Percentiles rank a stretch among this genome's conserved stretches.
phyloP scores from a whole-genome alignment of 2,113 vertebrate species.

The Carollia perspicillata region DNA sequence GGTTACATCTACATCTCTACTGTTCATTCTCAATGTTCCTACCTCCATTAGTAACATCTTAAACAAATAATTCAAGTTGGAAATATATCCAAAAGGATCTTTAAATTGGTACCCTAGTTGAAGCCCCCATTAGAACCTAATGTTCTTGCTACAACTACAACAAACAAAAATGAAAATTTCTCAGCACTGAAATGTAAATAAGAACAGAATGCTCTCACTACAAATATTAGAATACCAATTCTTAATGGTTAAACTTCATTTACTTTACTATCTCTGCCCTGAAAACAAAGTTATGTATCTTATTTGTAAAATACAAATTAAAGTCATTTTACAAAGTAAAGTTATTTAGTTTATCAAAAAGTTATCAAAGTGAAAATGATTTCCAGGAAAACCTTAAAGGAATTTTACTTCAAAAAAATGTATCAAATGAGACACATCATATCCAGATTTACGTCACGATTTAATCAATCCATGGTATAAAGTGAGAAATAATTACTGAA shows the following conservation, averaged over 20 bases:
- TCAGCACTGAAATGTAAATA: constrained; percentile 2
- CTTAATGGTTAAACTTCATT: not conserved
- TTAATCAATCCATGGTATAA: not conserved
- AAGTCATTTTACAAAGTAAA: no score
- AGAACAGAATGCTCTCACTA: not conserved
- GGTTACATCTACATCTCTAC: not conserved
- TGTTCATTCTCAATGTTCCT: not conserved
- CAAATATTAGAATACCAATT: constrained; percentile 40
- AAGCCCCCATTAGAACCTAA: not conserved
- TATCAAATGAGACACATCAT: not conserved
- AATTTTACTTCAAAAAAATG: not conserved
- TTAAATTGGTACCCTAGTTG: not conserved
- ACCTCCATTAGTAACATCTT: not conserved
- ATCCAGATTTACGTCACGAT: not conserved
- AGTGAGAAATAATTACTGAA: not conserved
- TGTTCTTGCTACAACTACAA: not conserved
- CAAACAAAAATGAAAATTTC: constrained; percentile 16
- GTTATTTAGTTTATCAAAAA: not conserved
- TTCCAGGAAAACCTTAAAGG: not conserved
- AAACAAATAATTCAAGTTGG: constrained; percentile 11
- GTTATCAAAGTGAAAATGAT: not conserved
- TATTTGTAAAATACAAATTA: not conserved
- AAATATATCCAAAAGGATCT: constrained; percentile 24
- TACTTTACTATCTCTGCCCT: not conserved
- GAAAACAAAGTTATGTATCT: not conserved